phyloP scores from a whole-genome alignment of 1,140 invertebrate species.

The Lethrus apterus region DNA sequence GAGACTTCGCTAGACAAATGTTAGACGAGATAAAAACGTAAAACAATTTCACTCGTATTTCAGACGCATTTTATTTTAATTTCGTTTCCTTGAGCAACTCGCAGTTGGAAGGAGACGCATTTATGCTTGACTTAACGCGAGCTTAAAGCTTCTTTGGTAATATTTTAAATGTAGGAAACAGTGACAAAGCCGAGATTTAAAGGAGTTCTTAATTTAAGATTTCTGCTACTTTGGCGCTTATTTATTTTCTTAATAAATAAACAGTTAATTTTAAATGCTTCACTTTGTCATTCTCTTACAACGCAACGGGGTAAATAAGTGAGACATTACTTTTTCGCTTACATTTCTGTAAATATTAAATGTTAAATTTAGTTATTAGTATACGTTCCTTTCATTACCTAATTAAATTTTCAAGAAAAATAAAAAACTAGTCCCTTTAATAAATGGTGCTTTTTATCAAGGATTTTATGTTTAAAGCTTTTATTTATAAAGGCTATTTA shows the following conservation, averaged over 20 bases:
- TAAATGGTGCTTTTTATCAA: too few relatives aligned
- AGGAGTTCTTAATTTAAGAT: not conserved
- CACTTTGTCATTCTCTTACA: too few relatives aligned
- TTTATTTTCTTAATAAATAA: conserved; percentile 5
- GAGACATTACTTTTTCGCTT: too few relatives aligned
- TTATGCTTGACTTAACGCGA: conserved; percentile 3
- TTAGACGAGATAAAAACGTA: not conserved
- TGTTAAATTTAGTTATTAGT: too few relatives aligned
- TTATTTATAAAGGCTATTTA: too few relatives aligned
- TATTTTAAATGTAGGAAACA: not conserved
- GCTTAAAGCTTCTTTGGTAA: not conserved
- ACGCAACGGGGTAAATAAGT: too few relatives aligned
- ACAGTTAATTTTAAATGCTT: too few relatives aligned
- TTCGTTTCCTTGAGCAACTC: not conserved
- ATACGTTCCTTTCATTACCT: too few relatives aligned
- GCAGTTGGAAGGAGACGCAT: not conserved
- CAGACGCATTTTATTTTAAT: not conserved
- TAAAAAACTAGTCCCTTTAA: too few relatives aligned
- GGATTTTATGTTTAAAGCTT: too few relatives aligned
- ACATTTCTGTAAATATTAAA: too few relatives aligned
- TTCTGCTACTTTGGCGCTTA: not conserved
- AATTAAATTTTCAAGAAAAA: too few relatives aligned
- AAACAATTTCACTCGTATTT: not conserved
- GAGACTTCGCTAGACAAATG: not conserved
- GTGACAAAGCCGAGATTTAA: not conserved